Evolutionary conservation across 1,140 invertebrate species (phyloP), one percentile per base, ranked within the genome.

Genomic region (Meloidogyne floridensis): DNA sequence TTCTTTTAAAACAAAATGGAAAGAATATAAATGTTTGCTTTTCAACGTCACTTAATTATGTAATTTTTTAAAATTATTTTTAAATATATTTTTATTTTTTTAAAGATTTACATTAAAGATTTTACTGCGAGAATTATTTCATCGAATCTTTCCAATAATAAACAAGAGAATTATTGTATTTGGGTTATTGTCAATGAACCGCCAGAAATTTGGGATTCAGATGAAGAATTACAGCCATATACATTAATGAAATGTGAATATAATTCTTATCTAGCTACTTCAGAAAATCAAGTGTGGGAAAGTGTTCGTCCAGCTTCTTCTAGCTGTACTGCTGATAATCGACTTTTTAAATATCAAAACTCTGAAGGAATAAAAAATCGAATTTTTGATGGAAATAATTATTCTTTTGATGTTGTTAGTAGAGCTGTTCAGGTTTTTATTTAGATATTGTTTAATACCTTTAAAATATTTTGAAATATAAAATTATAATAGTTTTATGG

Each of bases 311-410:
- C 77, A 18, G 77, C 77, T 20, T 71, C 20, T 43, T n/a, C 75
- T 47, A 80, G 71, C 15, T 56, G 80, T 20, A 20, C 59, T 42
- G 42, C 80, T 51, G 80, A 80, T 18, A 18, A 72, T n/a, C 54
- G 56, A 11, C 51, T 80, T 20, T 75, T 80, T 70, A 80, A 80
- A 18, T 80, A 75, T 53, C 80, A 75, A 59, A 59, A 75, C 42
- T 13, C 53, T 51, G 80, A 83, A 20, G 82, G 83, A 42, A 72
- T 83, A 32, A 59, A 71, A 18, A 84, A 85, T 54, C 53, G 82
- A 56, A 80, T 83, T 53, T 84, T 83, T 56, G 82, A 84, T 43
- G 82, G 82, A 32, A 80, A 83, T 13, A 76, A 75, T 32, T 83
- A 84, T 42, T 74, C 82, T 5, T 83, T 83, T 84, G 82, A 83